Percentiles rank a stretch among this genome's conserved stretches.
Evolutionary conservation across 2,113 vertebrate species (phyloP).

Genomic region (Neotoma lepida): DNA sequence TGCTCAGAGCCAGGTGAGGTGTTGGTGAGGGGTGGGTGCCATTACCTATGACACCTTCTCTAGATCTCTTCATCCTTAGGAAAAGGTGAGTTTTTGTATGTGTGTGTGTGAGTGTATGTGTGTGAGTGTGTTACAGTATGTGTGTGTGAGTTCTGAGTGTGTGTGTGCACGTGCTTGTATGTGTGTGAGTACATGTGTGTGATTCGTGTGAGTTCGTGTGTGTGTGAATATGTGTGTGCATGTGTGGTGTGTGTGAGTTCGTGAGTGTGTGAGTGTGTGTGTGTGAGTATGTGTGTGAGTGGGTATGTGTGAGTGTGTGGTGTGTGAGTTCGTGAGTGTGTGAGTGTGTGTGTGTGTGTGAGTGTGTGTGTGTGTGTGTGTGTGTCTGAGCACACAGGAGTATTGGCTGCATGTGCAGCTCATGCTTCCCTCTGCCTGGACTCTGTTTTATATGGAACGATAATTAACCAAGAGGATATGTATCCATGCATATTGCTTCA

Average conservation of each 20-base stretch:
- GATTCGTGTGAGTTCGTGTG: not conserved
- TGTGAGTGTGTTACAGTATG: not conserved
- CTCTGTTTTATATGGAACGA: not conserved
- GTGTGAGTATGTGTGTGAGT: not conserved
- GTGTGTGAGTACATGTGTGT: too few relatives aligned
- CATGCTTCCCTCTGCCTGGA: not conserved
- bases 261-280: not conserved
- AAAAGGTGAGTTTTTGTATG: not conserved
- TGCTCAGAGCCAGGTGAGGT: slow-evolving; percentile 5
- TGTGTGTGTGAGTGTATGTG: not conserved
- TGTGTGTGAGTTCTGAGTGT: too few relatives aligned
- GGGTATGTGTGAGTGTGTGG: too few relatives aligned
- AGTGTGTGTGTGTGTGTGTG: too few relatives aligned
- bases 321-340: not conserved
- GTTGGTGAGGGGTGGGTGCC: too few relatives aligned
- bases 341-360: too few relatives aligned
- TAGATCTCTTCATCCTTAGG: not conserved
- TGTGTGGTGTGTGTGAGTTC: too few relatives aligned
- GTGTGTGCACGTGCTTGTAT: too few relatives aligned
- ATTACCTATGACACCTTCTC: not conserved
- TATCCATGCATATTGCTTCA: not conserved
- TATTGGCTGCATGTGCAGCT: not conserved
- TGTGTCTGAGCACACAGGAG: not conserved
- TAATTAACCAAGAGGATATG: not conserved
- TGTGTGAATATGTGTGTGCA: not conserved